Evolutionary conservation across 2,888 invertebrate species (phyloP), one percentile per base, ranked within the genome.

Genomic region (Drosophila siamana): DNA sequence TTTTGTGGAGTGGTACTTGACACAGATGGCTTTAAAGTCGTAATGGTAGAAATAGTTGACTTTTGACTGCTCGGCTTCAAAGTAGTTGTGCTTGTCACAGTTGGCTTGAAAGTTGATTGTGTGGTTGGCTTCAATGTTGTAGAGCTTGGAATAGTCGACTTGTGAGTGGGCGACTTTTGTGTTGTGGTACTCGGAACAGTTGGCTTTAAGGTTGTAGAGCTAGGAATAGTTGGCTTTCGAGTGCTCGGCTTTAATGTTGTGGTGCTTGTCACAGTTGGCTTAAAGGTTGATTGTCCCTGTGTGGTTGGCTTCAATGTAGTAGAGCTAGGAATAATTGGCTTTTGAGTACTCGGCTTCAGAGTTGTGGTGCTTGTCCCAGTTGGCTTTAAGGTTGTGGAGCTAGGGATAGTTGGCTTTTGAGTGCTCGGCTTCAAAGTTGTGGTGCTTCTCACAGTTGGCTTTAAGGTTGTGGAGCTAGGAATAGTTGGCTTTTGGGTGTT

Each of bases 81-180:
- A 0, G 65, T 50, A 1, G 60, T 52, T 0, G 54, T 16, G 0
- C 40, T 59, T 0, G 26, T 7, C 2, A 1, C 11, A 2, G 66
- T 62, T 1, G 44, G 40, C 0, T 41, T 7, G 1, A 1, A 13
- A 2, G 66, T 62, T 1, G 44, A 40, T 0, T 41, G 6, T n/a
- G 55, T 38, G 0, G 6, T 51, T 8, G 26, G 26, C 8, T 8
- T 28, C 1, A 7, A 28, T 1, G 26, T 28, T 8, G 26, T 28
- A 8, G 26, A 59, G 43, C 26, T 47, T 28, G 1, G 2, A 33
- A 41, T 19, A 9, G 69, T 52, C 6, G 52, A 19, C 28, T 43
- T 55, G 0, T 3, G 7, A 0, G 55, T 46, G 0, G 36, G 47
- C 5, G 28, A 22, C 9, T 30, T 15, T 2, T 22, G 16, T n/a